Evolutionary conservation across 2,113 vertebrate genomes (phyloP), one percentile per base, ranked within the genome.

Genomic region (Albula glossodonta): DNA sequence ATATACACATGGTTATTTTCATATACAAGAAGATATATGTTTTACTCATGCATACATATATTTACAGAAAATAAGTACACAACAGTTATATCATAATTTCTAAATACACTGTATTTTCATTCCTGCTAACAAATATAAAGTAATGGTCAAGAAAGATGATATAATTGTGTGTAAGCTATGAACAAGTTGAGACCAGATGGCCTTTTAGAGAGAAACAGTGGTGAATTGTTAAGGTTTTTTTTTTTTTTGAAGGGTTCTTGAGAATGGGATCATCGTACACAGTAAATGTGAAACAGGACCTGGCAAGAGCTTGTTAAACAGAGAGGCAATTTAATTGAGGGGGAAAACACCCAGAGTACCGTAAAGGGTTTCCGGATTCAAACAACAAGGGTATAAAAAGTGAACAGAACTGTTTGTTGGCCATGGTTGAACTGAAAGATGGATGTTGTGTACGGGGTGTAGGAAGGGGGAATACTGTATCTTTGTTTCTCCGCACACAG

Each of bases 271-370:
- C 22, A 74, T 74, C 0, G 70, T 10, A 74, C 25, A 10, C n/a
- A 74, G n/a, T 74, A 74, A 74, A 74, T 74, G 70, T 74, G 70
- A 74, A 74, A 74, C 70, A 74, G 70, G 70, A 74, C 70, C 70
- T 74, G 70, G 70, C 70, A 31, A 31, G 70, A 22, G n/a, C 70
- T 74, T 31, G 70, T 74, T 74, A 74, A 74, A 74, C 70, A 74
- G 70, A 74, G 22, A 31, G n/a, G 78, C 41, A 41, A 80, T 80
- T 80, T 51, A 41, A 50, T 17, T 80, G 41, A 80, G 50, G 50
- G 51, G 50, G 25, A 80, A 80, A 80, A 80, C 78, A 50, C 41
- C 78, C 17, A 2, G 13, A 6, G 48, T 51, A 80, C 51, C 78
- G 51, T 50, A 50, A 51, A 80, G 78, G 13, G 19, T 80, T 80